Conservation (phyloP, 2,888 invertebrate species). For the Gerosis bhagava region DNA sequence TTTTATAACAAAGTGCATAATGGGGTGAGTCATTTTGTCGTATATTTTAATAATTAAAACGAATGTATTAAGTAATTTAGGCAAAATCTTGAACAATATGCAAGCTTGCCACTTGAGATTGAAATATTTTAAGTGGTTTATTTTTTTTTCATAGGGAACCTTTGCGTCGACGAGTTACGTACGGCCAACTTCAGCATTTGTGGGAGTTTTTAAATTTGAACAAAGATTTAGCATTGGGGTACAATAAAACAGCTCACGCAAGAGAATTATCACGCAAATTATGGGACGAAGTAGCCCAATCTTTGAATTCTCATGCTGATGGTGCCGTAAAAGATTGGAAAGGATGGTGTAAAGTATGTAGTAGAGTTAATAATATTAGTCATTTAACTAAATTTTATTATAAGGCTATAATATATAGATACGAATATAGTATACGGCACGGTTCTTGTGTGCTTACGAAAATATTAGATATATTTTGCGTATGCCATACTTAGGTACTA, state of each 20-base stretch:
- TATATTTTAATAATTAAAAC: too few relatives aligned
- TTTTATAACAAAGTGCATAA: too few relatives aligned
- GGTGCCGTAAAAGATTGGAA: conserved; percentile 20
- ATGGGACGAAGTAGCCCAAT: conserved; percentile 15
- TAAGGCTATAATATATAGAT: too few relatives aligned
- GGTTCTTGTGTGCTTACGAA: too few relatives aligned
- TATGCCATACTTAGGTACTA: too few relatives aligned
- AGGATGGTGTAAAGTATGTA: conserved; percentile 23
- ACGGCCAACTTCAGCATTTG: conserved; percentile 11
- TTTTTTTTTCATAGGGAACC: neutral
- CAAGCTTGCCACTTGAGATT: too few relatives aligned
- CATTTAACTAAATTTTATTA: too few relatives aligned
- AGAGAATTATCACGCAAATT: conserved; percentile 13
- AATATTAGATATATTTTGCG: too few relatives aligned
- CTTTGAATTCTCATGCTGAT: conserved; percentile 15
- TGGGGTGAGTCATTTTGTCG: too few relatives aligned
- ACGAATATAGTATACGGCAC: too few relatives aligned
- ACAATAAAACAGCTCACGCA: conserved; percentile 15
- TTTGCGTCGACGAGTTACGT: neutral
- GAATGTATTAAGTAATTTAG: too few relatives aligned
- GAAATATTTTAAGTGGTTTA: neutral
- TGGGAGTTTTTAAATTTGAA: conserved; percentile 22
- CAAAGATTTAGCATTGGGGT: conserved; percentile 10
- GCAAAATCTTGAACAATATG: too few relatives aligned
- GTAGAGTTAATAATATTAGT: neutral